Percentiles rank a stretch among this genome's conserved stretches.
These are phyloP conservation scores for Acropora yongei DNA, from an alignment of 64 coral and sea anemone genomes.

Conservation along the genomic window DNA sequence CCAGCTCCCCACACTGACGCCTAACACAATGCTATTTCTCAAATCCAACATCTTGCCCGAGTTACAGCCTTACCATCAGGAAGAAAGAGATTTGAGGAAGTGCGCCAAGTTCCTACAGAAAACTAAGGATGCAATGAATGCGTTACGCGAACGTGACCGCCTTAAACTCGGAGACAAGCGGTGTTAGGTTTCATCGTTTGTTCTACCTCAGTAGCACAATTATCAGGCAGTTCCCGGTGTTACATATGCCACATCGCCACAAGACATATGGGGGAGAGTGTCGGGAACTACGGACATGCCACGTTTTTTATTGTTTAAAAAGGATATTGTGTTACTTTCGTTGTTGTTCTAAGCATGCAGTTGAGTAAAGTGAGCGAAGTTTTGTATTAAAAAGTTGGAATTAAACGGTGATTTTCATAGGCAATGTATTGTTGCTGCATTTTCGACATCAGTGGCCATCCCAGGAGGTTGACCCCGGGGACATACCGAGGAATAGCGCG, in stretches of 20 bases:
- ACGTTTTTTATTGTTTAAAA: no score
- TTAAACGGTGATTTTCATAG: no score
- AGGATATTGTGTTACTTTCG: no score
- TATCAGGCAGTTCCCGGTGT: not conserved
- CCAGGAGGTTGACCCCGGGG: no score
- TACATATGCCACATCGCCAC: not conserved
- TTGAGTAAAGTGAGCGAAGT: no score
- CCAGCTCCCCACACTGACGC: constrained; percentile 49
- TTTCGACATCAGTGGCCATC: no score
- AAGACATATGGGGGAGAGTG: not conserved
- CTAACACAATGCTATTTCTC: constrained; percentile 18
- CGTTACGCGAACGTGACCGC: no score
- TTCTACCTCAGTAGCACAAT: not conserved
- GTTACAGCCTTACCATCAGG: constrained; percentile 1
- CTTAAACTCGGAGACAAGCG: not conserved
- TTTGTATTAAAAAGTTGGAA: no score
- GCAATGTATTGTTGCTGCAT: not conserved
- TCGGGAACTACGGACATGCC: no score
- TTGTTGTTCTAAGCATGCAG: no score
- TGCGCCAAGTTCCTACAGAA: constrained; percentile 32
- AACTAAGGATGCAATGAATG: constrained; percentile 23
- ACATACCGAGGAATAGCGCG: no score
- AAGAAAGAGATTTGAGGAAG: constrained; percentile 32
- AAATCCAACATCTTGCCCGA: not conserved
- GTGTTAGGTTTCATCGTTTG: not conserved